phyloP scores from a whole-genome alignment of 2,797 vertebrate species.

The Microctenopoma stevenorrisi region DNA sequence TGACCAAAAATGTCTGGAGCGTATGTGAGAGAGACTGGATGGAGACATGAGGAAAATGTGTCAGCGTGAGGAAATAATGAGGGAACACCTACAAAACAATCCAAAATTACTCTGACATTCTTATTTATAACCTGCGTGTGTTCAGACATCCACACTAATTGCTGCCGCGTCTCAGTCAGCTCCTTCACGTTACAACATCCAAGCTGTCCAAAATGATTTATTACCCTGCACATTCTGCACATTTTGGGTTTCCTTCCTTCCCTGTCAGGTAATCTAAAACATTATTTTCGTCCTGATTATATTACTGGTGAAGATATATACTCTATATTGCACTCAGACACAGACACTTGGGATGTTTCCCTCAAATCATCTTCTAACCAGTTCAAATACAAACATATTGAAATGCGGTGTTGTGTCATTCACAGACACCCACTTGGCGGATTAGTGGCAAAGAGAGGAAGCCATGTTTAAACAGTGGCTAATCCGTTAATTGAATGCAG shows the following conservation, averaged over 20 bases:
- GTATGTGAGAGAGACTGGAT: constrained; percentile 1
- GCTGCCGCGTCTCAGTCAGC: constrained; percentile 37
- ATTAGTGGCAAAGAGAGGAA: constrained; percentile 79
- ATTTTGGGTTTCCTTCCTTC: constrained; percentile 34
- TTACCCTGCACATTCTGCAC: constrained; percentile 43
- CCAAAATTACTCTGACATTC: constrained; percentile 36
- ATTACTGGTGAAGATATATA: constrained; percentile 28
- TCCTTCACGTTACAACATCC: constrained; percentile 40
- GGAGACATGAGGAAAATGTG: constrained; percentile 28
- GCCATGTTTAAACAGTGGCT: constrained; percentile 84
- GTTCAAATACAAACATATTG: constrained; percentile 56
- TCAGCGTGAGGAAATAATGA: constrained; percentile 39
- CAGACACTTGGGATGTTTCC: neutral
- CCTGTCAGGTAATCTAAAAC: constrained; percentile 45
- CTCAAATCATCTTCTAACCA: constrained; percentile 40
- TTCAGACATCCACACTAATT: constrained; percentile 60
- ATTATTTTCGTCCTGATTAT: constrained; percentile 11
- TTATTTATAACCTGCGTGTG: constrained; percentile 46
- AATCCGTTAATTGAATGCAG: constrained; percentile 88
- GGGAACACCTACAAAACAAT: constrained; percentile 36
- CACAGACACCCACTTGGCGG: constrained; percentile 79
- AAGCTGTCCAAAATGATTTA: constrained; percentile 67
- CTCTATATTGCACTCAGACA: neutral
- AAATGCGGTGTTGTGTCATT: constrained; percentile 61
- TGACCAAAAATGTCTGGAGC: neutral